Conservation (phyloP, 1,140 invertebrate genomes). For the Araneus ventricosus region DNA sequence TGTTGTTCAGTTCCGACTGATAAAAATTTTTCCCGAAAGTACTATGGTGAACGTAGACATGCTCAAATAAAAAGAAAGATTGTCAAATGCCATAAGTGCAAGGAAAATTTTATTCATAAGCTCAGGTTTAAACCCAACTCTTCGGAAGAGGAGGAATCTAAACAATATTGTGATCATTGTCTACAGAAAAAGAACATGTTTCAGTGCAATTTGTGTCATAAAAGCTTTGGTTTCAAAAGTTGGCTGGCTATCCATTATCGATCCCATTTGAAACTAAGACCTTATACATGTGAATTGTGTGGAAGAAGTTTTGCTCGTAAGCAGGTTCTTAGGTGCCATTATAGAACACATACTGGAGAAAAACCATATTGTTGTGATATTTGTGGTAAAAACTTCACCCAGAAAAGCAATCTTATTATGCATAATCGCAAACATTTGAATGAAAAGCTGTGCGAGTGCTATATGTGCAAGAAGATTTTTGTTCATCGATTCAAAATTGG, state of each 20-base stretch:
- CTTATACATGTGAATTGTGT: background rate
- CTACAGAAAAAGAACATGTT: no score
- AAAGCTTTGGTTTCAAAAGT: background rate
- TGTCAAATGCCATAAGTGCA: no score
- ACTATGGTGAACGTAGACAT: no score
- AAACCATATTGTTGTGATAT: background rate
- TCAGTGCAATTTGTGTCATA: background rate
- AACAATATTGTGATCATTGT: no score
- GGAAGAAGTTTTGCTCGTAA: background rate
- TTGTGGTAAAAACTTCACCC: background rate
- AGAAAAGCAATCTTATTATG: background rate
- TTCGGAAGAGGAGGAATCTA: no score
- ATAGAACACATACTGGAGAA: background rate
- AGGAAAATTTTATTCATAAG: no score
- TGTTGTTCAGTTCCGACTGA: no score
- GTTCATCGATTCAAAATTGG: no score
- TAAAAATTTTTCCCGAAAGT: no score
- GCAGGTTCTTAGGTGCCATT: background rate
- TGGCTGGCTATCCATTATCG: background rate
- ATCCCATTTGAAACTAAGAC: background rate
- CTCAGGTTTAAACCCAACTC: no score
- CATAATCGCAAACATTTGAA: background rate
- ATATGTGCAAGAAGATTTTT: background rate
- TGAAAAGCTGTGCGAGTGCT: background rate
- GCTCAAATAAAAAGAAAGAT: no score